Evolutionary conservation across 1,140 invertebrate species (phyloP), one percentile per base, ranked within the genome.

Genomic region (Sarcophaga bullata): DNA sequence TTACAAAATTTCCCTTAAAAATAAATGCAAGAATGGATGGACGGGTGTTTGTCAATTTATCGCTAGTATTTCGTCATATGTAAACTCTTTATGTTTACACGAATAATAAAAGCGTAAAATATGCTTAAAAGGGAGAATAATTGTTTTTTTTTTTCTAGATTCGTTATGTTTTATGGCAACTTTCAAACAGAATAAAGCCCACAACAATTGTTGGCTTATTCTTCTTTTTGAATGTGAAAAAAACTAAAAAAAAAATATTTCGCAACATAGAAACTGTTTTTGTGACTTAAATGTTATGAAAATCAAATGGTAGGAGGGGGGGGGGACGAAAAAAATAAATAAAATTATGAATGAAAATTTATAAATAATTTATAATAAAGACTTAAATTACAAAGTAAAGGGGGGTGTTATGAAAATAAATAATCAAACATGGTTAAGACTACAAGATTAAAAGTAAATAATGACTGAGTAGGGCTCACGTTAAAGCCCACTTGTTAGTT

Each of bases 81-180:
- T 78, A 78, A 78, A 78, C 75, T 78, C 75, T 9, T 19, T 17
- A 10, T 47, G 50, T 78, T 78, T 78, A 78, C 75, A 78, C 48
- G 50, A 78, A 47, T 78, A 78, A 78, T 68, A 68, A 37, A 68
- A 68, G 62, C 19, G 19, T 68, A 68, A 68, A 37, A 37, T 37
- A 37, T 1, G 25, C 25, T 37, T 37, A 37, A 2, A 37, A 37
- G 25, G 25, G 25, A 37, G 25, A 37, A 37, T 37, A 37, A 37
- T 37, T 37, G 1, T 37, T 37, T 37, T 37, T 4, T 37, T 37
- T 37, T 37, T 37, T 37, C 25, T 37, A 2, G 1, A 37, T 37
- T 19, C 62, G n/a, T 25, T 68, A 68, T 13, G 15, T n/a, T 58
- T 58, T 68, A 68, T 68, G 62, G 62, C 62, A 68, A 68, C 62